phyloP scores from a whole-genome alignment of 2,888 invertebrate genomes.

The Trilocha varians region DNA sequence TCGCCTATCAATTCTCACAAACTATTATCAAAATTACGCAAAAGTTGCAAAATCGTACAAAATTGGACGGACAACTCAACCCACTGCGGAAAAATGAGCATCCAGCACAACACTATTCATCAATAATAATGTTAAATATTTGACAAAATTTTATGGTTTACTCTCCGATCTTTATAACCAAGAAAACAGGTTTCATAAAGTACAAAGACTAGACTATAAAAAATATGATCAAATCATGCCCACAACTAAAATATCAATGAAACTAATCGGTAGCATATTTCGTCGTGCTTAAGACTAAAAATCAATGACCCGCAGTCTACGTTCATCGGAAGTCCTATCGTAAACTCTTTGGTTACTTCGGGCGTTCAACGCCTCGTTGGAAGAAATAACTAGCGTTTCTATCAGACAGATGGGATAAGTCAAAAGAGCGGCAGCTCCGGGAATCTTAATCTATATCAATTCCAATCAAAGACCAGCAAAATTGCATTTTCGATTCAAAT shows the following conservation, averaged over 20 bases:
- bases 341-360: constrained; percentile 48
- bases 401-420: constrained; percentile 13
- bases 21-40: constrained; percentile 30
- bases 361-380: constrained; percentile 10
- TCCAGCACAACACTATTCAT: constrained; percentile 37
- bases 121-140: too few species aligned
- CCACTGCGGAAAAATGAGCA: constrained; percentile 68
- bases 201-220: too few species aligned
- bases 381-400: constrained; percentile 27
- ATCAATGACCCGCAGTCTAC: constrained; percentile 49
- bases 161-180: too few species aligned
- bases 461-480: too few species aligned
- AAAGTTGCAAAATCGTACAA: constrained; percentile 63
- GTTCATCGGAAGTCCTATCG: constrained; percentile 32
- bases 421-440: constrained; percentile 9
- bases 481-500: too few species aligned
- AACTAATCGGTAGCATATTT: constrained; percentile 45
- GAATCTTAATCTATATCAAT: too few species aligned
- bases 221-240: constrained; percentile 34
- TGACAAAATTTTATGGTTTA: too few species aligned
- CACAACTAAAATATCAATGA: constrained; percentile 28
- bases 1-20: constrained; percentile 24
- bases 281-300: constrained; percentile 38
- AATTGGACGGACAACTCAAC: constrained; percentile 73
- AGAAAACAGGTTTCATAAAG: too few species aligned